These are phyloP conservation scores for Orius insidiosus DNA, from an alignment of 1,140 invertebrate genomes.

Conservation along the genomic window DNA sequence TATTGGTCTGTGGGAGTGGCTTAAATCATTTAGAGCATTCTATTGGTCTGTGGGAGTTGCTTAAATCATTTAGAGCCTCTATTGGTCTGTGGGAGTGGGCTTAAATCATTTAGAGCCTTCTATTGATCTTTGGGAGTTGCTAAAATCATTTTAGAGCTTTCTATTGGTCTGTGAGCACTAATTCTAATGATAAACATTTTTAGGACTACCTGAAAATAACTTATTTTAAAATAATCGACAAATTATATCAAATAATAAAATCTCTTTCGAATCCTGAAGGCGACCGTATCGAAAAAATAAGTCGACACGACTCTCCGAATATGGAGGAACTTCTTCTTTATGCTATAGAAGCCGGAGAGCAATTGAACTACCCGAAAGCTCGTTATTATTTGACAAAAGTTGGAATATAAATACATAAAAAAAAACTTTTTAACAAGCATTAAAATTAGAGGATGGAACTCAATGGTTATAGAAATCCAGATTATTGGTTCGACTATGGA, in stretches of 20 bases:
- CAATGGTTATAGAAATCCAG: neutral
- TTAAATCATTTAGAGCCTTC: too few relatives aligned
- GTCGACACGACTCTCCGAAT: conserved; percentile 1
- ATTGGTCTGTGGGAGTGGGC: too few relatives aligned
- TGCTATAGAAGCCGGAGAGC: conserved; percentile 13
- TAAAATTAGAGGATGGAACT: conserved; percentile 1
- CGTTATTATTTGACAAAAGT: conserved; percentile 15
- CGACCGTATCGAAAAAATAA: neutral
- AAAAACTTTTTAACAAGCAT: too few relatives aligned
- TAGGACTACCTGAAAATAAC: conserved; percentile 9
- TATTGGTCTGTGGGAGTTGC: too few relatives aligned
- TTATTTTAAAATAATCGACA: conserved; percentile 9
- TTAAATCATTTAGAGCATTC: too few relatives aligned
- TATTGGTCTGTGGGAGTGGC: too few relatives aligned
- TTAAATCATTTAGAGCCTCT: too few relatives aligned
- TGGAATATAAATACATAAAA: too few relatives aligned
- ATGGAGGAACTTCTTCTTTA: conserved; percentile 4
- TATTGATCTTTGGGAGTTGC: too few relatives aligned
- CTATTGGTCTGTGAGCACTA: too few relatives aligned
- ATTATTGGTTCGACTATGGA: conserved; percentile 12
- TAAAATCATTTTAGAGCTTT: too few relatives aligned
- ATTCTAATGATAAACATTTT: too few relatives aligned
- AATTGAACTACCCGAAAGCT: conserved; percentile 9
- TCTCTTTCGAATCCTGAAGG: neutral
- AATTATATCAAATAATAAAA: conserved; percentile 11